phyloP scores from a whole-genome alignment of 1,140 invertebrate species.

The Camponotus pennsylvanicus region DNA sequence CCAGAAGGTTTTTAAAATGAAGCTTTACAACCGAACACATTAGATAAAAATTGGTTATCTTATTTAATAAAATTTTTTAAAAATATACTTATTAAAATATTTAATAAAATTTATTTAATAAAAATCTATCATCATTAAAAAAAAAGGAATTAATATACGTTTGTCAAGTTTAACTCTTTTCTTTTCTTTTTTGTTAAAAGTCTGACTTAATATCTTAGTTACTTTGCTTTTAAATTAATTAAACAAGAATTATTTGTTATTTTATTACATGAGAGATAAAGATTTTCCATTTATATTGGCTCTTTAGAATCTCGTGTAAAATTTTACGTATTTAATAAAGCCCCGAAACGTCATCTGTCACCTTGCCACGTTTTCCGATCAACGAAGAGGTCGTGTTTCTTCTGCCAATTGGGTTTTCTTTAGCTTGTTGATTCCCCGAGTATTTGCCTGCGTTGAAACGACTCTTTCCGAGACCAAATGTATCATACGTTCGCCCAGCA shows the following conservation, averaged over 20 bases:
- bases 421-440: slow-evolving; percentile 78
- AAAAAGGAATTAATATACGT: too few species aligned
- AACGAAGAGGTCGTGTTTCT: slow-evolving; percentile 75
- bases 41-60: background rate
- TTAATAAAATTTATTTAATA: too few species aligned
- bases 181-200: background rate
- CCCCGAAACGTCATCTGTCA: slow-evolving; percentile 84
- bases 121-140: too few species aligned
- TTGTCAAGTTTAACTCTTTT: too few species aligned
- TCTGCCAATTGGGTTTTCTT: slow-evolving; percentile 73
- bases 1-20: background rate
- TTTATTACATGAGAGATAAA: background rate
- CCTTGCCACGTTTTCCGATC: slow-evolving; percentile 80
- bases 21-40: background rate
- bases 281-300: background rate
- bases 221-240: slow-evolving; percentile 22
- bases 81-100: too few species aligned
- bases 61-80: background rate
- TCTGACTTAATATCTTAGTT: background rate
- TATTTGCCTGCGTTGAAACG: slow-evolving; percentile 85
- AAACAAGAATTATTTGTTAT: slow-evolving; percentile 7
- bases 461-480: slow-evolving; percentile 82
- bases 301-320: background rate
- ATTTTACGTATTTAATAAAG: slow-evolving; percentile 76
- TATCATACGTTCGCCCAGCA: slow-evolving; percentile 80